Base-by-base conservation (phyloP, 2,888 invertebrate species). In the Syrista parreyssii region DNA sequence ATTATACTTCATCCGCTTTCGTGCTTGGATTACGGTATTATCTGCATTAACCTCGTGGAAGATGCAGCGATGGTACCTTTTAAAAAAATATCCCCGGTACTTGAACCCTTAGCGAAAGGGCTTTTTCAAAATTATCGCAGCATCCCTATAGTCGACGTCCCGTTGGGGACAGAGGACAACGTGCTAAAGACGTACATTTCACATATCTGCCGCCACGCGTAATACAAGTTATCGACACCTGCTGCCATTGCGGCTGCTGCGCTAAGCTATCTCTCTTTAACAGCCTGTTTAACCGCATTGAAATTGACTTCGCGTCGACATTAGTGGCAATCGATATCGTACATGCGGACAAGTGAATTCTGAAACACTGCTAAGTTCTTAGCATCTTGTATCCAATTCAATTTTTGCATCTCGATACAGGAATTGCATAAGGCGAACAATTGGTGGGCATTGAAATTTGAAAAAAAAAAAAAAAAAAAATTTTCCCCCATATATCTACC, bases 221-320 rank as follows among this genome's bases (percentile, higher is more conserved):
- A 23, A 23, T 71, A 71, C 15, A 71, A 31, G 30, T 71, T 23
- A 71, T 11, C 31, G 32, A 31, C 71, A 71, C 31, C 71, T 71
- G 69, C 30, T 32, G 32, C 30, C 31, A 69, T 15, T 15, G 23
- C 55, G 71, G 12, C 32, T 71, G 71, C 12, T 32, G 11, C 6
- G 71, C 71, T 71, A 31, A 23, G 71, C 71, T 71, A 33, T 71
- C 71, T 71, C 71, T 71, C 12, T 3, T 55, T 71, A 31, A 71
- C 12, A 31, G 71, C 31, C 32, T 33, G 31, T 71, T 71, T 71
- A 32, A 71, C 31, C 71, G 33, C 71, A 31, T 71, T 33, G 12
- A 71, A 31, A 30, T 69, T 6, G 6, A 32, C 69, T 71, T 23
- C 12, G 31, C 71, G 12, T 32, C 31, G 71, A 31, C 71, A 15